Evolutionary conservation across 2,797 vertebrate species (phyloP).

Genomic region (Glyptemys insculpta): DNA sequence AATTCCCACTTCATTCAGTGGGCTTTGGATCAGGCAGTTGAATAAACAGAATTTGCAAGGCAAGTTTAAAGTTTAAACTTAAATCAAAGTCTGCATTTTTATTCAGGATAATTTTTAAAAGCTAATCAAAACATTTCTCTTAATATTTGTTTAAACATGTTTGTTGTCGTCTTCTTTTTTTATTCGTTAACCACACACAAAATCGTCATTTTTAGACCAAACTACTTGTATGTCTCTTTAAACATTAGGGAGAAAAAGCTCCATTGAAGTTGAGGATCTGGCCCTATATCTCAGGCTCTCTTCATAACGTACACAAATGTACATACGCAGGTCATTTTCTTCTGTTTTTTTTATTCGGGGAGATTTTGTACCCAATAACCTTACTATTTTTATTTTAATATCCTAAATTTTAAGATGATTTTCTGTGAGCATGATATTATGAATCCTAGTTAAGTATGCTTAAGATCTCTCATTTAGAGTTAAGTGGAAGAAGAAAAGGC

Average conservation of each 20-base stretch:
- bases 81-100: neutral
- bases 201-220: neutral
- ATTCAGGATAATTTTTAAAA: neutral
- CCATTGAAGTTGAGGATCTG: neutral
- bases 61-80: neutral
- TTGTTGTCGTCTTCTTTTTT: neutral
- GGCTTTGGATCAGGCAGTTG: neutral
- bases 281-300: neutral
- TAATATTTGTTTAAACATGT: neutral
- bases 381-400: conserved; percentile 76
- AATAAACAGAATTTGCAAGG: neutral
- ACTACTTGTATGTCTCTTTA: neutral
- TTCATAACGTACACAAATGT: neutral
- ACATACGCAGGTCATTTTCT: neutral
- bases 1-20: neutral
- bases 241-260: neutral
- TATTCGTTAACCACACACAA: neutral
- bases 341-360: conserved; percentile 13
- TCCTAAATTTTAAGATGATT: conserved; percentile 76
- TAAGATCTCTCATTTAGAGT: conserved; percentile 85
- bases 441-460: conserved; percentile 85
- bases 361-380: conserved; percentile 51
- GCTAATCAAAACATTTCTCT: neutral
- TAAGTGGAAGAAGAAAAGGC: conserved; percentile 84
- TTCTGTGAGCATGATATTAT: conserved; percentile 78